Base-by-base conservation (phyloP, 2,113 vertebrate species). In the Psittacara wagleri region DNA sequence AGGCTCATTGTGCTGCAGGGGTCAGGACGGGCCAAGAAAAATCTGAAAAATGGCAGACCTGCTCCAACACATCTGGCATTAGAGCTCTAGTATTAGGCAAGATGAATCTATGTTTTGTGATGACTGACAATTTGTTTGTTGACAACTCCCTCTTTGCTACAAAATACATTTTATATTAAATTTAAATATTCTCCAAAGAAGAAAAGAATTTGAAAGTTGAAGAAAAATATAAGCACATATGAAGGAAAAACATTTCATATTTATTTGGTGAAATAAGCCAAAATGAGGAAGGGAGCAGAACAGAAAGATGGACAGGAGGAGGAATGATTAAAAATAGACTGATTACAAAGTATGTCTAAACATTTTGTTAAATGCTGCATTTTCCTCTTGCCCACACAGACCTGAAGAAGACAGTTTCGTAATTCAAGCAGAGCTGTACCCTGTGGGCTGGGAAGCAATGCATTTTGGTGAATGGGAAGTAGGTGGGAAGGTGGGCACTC, bases 371-470 rank as follows among this genome's bases (percentile, higher is more conserved):
- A 91, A 76, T 69, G 79, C 35, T 90, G 73, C 35, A 17, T 85
- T 82, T 86, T 73, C 61, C 19, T 86, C 77, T 76, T 94, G 64
- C 92, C 84, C 74, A 93, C 72, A 62, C 89, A 86, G 52, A 77
- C 75, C 61, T 94, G 63, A 89, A 94, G 91, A 90, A 94, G 85
- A 69, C 72, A n/a, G 75, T 77, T 94, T 90, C 83, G 67, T 92
- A 84, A 93, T 52, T 91, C 74, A 90, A 70, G 84, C 87, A 92
- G 89, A 95, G 84, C 83, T 13, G 3, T 92, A 87, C 31, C 64
- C 78, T 54, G 85, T 92, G 85, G 91, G 87, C 2, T 90, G 82
- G 83, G 59, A 96, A 91, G 66, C 70, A 96, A 49, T 22, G 62
- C 87, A 54, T 84, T 76, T 61, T 76, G 70, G 62, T 69, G 84